Evolutionary conservation across 2,797 vertebrate species (phyloP), one percentile per base, ranked within the genome.

Genomic region (Myoxocephalus aenaeus): DNA sequence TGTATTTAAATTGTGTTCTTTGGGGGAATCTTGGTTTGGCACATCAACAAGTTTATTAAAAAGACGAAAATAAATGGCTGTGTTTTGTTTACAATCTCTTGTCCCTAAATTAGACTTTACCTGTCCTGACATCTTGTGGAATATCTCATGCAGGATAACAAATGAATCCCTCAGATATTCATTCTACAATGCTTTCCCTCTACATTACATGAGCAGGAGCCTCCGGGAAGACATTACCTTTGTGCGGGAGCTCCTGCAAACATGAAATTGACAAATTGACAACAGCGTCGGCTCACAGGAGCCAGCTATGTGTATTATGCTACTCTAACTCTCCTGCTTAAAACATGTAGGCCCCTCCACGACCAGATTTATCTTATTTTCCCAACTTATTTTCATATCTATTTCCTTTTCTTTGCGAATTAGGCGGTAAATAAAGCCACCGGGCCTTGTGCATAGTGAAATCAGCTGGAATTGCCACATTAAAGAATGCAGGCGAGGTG

Each of bases 311-410:
- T 95, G 94, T 95, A 95, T 96, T 96, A 96, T 94, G 92, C 94
- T 91, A 22, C 79, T 88, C 93, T 92, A 95, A 94, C 95, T 95
- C 94, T 87, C 90, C 88, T 94, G 92, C 87, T 93, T 92, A 91
- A 93, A 95, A 79, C 92, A 89, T 56, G 67, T 62, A 92, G 93
- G 90, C 83, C 96, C 50, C 92, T 95, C 93, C 94, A 93, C 92
- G 81, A 92, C 93, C 92, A 97, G 95, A 97, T 97, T 97, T 96
- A 96, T 97, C 96, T 96, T 95, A 96, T 97, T 98, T 96, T 94
- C 94, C 92, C 94, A 96, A 97, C 96, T 96, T 96, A 96, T 97
- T 97, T 97, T 97, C 96, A 97, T 97, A 98, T 97, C 96, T 97
- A 96, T 97, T 97, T 97, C 96, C 96, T 96, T 96, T 96, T 96